These are phyloP conservation scores for Oenanthe melanoleuca DNA, from an alignment of 2,113 vertebrate genomes.

Conservation along the genomic window DNA sequence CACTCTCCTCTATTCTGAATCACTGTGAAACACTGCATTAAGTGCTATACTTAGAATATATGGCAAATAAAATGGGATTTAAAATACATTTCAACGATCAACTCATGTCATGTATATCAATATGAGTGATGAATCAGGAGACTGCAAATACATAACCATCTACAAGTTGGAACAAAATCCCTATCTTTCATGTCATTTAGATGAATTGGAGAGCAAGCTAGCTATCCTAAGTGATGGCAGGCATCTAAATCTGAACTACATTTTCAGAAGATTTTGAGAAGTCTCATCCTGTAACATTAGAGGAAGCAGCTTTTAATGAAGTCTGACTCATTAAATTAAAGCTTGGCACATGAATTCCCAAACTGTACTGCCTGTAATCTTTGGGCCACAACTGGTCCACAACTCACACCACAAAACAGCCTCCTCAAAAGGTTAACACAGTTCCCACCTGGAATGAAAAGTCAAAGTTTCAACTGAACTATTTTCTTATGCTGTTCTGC, in stretches of 20 bases:
- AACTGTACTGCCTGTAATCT: not conserved
- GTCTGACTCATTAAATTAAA: not conserved
- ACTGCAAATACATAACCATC: not conserved
- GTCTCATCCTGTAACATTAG: not conserved
- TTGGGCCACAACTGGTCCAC: not conserved
- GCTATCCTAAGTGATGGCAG: not conserved
- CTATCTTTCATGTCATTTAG: not conserved
- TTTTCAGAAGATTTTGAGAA: not conserved
- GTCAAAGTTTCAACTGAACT: not conserved
- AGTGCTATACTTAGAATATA: conserved; percentile 7
- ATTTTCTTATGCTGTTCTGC: not conserved
- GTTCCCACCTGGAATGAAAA: not conserved
- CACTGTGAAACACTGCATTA: not conserved
- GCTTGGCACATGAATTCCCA: not conserved
- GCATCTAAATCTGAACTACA: not conserved
- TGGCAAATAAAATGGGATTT: conserved; percentile 3
- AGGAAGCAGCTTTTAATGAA: not conserved
- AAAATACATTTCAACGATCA: not conserved
- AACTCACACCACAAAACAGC: not conserved
- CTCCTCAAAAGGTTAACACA: not conserved
- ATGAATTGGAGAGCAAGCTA: not conserved
- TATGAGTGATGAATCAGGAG: not conserved
- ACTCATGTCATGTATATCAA: not conserved
- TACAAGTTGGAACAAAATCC: not conserved
- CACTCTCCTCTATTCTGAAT: not conserved